Percentiles rank a stretch among this genome's conserved stretches.
phyloP scores from a whole-genome alignment of 2,113 vertebrate species.

The Arenaria interpres region DNA sequence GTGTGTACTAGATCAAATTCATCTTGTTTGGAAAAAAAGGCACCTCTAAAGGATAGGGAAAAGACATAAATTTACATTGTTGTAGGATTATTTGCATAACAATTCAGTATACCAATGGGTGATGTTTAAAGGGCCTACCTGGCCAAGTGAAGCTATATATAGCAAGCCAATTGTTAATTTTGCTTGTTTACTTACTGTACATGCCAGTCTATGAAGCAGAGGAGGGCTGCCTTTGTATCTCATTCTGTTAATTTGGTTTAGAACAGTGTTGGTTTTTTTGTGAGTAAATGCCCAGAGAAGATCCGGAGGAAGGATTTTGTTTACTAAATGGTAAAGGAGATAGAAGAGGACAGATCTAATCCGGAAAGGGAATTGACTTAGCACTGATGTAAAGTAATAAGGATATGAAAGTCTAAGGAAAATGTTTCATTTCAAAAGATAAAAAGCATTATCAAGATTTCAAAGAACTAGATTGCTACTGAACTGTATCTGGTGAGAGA shows the following conservation, averaged over 20 bases:
- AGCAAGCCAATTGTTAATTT: neutral
- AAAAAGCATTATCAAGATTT: slow-evolving; percentile 54
- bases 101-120: neutral
- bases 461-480: slow-evolving; percentile 12
- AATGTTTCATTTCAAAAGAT: slow-evolving; percentile 57
- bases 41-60: neutral
- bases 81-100: neutral
- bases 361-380: slow-evolving; percentile 33
- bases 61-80: neutral
- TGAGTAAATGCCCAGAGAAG: neutral
- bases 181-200: neutral
- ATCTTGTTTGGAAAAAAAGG: neutral
- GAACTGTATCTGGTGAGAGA: slow-evolving; percentile 16
- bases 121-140: neutral
- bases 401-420: slow-evolving; percentile 31
- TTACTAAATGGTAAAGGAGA: neutral
- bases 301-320: neutral
- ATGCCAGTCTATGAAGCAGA: neutral
- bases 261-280: neutral
- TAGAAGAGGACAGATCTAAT: slow-evolving; percentile 9
- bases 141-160: neutral
- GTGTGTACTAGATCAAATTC: neutral
- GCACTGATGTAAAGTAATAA: slow-evolving; percentile 12
- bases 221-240: neutral
- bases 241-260: neutral